Conservation (phyloP, 64 coral and sea anemone genomes). For the Dendrophyllia cribrosa region DNA sequence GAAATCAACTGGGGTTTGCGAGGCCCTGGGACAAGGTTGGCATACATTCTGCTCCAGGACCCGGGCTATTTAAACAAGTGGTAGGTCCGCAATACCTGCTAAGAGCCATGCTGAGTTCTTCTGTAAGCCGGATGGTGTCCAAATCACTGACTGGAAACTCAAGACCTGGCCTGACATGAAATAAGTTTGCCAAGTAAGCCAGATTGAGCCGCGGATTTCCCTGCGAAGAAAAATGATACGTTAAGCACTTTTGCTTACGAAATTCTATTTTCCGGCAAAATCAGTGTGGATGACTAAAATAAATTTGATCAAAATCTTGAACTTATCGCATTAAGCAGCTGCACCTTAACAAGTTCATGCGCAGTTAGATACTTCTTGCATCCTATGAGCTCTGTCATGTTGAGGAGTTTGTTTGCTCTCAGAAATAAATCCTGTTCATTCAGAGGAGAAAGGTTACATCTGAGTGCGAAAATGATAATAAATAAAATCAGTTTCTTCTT, state of each 20-base stretch:
- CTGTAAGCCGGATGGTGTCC: background rate
- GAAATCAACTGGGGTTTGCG: too few relatives aligned
- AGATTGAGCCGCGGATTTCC: conserved; percentile 31
- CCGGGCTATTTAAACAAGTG: too few relatives aligned
- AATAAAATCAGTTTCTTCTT: background rate
- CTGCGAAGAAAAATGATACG: background rate
- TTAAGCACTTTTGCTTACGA: too few relatives aligned
- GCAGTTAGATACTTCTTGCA: conserved; percentile 7
- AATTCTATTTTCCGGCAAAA: too few relatives aligned
- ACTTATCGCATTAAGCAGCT: background rate
- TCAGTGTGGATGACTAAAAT: too few relatives aligned
- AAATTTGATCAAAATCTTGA: background rate
- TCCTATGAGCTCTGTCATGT: background rate
- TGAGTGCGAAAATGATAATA: background rate
- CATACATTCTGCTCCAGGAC: too few relatives aligned
- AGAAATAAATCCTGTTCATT: conserved; percentile 25
- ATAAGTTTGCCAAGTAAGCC: conserved; percentile 22
- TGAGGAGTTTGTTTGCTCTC: conserved; percentile 26
- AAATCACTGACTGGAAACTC: background rate
- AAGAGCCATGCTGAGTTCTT: conserved; percentile 20
- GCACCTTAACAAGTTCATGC: conserved; percentile 28
- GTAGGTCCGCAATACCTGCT: conserved; percentile 15
- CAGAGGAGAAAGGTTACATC: conserved; percentile 21
- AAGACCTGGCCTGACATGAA: conserved; percentile 2
- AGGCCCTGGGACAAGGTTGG: too few relatives aligned